Evolutionary conservation across 1,140 invertebrate genomes (phyloP), one percentile per base, ranked within the genome.

Genomic region (Coboldia fuscipes): DNA sequence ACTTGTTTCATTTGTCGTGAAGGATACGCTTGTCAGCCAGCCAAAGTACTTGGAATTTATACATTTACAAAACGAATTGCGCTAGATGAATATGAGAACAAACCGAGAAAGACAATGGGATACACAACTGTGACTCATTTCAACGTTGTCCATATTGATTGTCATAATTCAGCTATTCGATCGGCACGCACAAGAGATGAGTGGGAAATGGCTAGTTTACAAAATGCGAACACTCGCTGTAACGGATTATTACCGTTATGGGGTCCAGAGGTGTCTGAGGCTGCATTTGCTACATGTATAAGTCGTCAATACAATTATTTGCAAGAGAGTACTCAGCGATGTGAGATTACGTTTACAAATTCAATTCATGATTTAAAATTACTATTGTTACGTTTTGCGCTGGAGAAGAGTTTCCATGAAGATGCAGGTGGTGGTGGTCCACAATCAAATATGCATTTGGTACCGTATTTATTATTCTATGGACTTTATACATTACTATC

Each of bases 1-100:
- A 81, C 90, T 1, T 98, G 93, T 58, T 94, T 90, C 42, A 97
- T 98, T 46, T 98, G 93, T 54, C 71, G 92, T 21, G 93, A 98
- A 60, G 92, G 92, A 2, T 96, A 97, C 55, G 83, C 88, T 50
- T 94, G 89, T 54, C 84, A 89, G 52, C 82, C 84, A 6, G 75
- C 69, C 5, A 86, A 89, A 66, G 82, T 92, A 14, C 62, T 97
- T 1, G 92, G 85, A 20, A 82, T 97, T 42, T 97, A 97, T 51
- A 97, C 92, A 1, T 97, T 89, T 53, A 96, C 89, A 9, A 96
- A 96, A 59, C 72, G 88, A 9, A 89, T 83, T 46, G 77, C 82
- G 47, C 72, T 96, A n/a, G 92, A 97, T 45, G 88, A 96, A 45
- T 83, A 71, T 51, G 92, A 97, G 51, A 67, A 72, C 24, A 86